These are phyloP conservation scores for Euplagia quadripunctaria DNA, from an alignment of 2,888 invertebrate species.

Conservation along the genomic window DNA sequence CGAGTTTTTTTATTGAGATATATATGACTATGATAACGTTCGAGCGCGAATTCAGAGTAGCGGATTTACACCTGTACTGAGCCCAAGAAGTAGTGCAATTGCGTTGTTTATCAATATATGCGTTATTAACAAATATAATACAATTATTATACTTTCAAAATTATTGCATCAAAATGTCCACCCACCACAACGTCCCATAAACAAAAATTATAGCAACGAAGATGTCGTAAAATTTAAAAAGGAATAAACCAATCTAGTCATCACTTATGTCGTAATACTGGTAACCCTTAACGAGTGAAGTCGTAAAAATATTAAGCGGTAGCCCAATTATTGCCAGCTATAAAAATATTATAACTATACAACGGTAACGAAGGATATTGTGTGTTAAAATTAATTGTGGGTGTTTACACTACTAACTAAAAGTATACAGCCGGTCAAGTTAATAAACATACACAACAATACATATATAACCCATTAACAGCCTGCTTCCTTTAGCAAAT, in stretches of 20 bases:
- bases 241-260: constrained; percentile 5
- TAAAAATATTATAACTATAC: constrained; percentile 22
- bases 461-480: neutral
- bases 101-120: too few relatives aligned
- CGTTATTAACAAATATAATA: too few relatives aligned
- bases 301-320: constrained; percentile 20
- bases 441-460: neutral
- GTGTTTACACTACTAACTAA: neutral
- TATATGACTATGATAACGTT: too few relatives aligned
- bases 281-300: constrained; percentile 16
- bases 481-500: neutral
- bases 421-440: neutral
- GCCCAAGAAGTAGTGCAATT: too few relatives aligned
- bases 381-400: constrained; percentile 15
- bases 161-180: neutral
- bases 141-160: neutral
- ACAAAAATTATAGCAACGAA: neutral
- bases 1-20: too few relatives aligned
- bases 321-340: constrained; percentile 16
- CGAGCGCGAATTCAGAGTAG: too few relatives aligned
- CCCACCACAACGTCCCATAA: neutral
- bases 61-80: too few relatives aligned
- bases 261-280: constrained; percentile 7
- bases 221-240: neutral
- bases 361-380: constrained; percentile 10